Evolutionary conservation across 2,888 invertebrate genomes (phyloP), one percentile per base, ranked within the genome.

Genomic region (Acleris cristana): DNA sequence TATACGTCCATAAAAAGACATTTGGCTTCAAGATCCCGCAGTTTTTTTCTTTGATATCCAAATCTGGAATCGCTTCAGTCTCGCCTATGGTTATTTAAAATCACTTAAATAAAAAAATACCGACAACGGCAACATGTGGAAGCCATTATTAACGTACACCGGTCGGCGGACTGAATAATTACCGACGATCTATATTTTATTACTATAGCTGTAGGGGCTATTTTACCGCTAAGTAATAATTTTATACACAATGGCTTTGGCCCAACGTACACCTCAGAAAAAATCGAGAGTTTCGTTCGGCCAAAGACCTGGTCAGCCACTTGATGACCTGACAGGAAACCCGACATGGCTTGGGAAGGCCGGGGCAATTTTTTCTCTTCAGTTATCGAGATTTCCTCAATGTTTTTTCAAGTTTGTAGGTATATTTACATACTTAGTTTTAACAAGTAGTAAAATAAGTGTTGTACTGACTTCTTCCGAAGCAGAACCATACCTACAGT

Each of bases 261-360:
- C 21, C 30, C 52, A 53, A 21, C 34, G 23, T 60, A 58, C 57
- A 45, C 61, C 58, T 58, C 57, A 69, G 64, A 69, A 71, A 82
- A 81, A 82, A 81, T 61, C 69, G 66, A 73, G 74, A 78, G 71
- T 74, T 63, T 53, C 57, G 21, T 74, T 76, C 76, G 71, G 72
- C 75, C 74, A 76, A 72, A 74, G 73, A 73, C 70, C 71, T 67
- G 69, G 69, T 71, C 69, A 75, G 78, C 77, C 83, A 83, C 85
- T 87, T 84, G 63, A 57, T 67, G 62, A 67, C 63, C 67, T 58
- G 83, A 79, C 77, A 79, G 75, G 74, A 78, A 83, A 66, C 73
- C 70, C 79, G 72, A 80, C 88, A 88, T 83, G 88, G 85, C 64
- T 65, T 80, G 82, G 76, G 82, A 87, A 83, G 73, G 72, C 71